These are phyloP conservation scores for Fragum whitleyi DNA, from an alignment of 2,888 invertebrate genomes.

Conservation along the genomic window DNA sequence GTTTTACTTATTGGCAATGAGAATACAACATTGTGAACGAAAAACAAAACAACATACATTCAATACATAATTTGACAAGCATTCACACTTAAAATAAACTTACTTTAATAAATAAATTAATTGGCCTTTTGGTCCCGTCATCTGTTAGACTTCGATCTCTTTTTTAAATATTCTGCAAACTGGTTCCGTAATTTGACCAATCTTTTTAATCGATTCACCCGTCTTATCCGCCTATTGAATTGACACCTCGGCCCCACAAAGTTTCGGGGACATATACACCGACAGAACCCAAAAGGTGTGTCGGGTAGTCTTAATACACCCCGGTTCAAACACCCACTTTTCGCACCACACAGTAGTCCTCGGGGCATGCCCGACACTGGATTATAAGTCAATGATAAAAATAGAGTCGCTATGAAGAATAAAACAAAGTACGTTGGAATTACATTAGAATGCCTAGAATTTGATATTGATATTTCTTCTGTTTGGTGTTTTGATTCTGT, in stretches of 20 bases:
- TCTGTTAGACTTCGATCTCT: not conserved
- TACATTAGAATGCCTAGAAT: not conserved
- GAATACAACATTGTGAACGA: too few species aligned
- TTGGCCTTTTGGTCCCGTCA: not conserved
- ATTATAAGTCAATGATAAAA: conserved; percentile 7
- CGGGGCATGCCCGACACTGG: conserved; percentile 48
- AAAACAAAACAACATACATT: too few species aligned
- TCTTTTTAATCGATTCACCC: conserved; percentile 55
- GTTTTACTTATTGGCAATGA: too few species aligned
- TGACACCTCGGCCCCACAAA: conserved; percentile 65
- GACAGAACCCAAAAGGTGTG: conserved; percentile 66
- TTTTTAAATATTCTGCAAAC: conserved; percentile 37
- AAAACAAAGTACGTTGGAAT: not conserved
- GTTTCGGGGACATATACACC: conserved; percentile 53
- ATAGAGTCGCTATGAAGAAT: not conserved
- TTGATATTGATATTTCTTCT: not conserved
- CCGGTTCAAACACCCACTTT: conserved; percentile 49
- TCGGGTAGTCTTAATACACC: conserved; percentile 62
- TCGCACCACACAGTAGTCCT: conserved; percentile 48
- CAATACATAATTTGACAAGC: too few species aligned
- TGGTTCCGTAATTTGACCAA: conserved; percentile 53
- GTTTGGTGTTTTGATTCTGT: not conserved
- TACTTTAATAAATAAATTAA: conserved; percentile 19
- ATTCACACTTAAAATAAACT: too few species aligned
- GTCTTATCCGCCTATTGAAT: conserved; percentile 50